Base-by-base conservation (phyloP, 2,113 vertebrate species). In the Phylloscopus trochilus region DNA sequence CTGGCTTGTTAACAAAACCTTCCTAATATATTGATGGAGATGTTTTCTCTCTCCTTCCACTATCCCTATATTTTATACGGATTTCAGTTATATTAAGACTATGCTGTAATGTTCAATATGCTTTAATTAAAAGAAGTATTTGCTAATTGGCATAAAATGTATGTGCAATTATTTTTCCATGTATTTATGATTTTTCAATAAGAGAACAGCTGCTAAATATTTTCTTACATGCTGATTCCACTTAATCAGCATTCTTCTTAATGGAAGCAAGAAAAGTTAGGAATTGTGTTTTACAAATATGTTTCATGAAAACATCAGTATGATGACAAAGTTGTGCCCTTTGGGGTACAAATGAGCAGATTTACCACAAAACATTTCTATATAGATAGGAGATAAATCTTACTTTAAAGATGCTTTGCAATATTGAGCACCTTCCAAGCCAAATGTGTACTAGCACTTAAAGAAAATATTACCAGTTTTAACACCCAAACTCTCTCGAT, bases 91-190 rank as follows among this genome's bases (percentile, higher is more conserved):
- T 88, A 87, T 78, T 75, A 94, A 89, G 90, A 87, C 2, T 39
- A 80, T 76, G 70, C 56, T 3, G 17, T 89, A 73, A 93, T 93
- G 28, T 91, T 95, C 88, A 87, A 63, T 70, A 72, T 93, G 59
- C 24, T 92, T 89, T 95, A 93, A 89, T 91, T 94, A 92, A 95
- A 95, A 86, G 62, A 43, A 96, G 72, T 91, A 95, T 92, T 97
- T 95, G 62, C 67, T 97, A 97, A 97, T 96, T 97, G 96, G 95
- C 84, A 93, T 97, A 96, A 97, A 95, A 94, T 96, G 94, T 94
- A 93, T 93, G 62, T 92, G 92, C 72, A 82, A 95, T 96, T 92
- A 79, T 95, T 76, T 95, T 95, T 90, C 77, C 88, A 85, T 94
- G 67, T 83, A 90, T 91, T 84, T 96, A 89, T 68, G 28, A 78